A percentile compares a stretch with the other conserved stretches of the same genome.
Conservation (phyloP, 2,888 invertebrate genomes). For the Anoplius nigerrimus region DNA sequence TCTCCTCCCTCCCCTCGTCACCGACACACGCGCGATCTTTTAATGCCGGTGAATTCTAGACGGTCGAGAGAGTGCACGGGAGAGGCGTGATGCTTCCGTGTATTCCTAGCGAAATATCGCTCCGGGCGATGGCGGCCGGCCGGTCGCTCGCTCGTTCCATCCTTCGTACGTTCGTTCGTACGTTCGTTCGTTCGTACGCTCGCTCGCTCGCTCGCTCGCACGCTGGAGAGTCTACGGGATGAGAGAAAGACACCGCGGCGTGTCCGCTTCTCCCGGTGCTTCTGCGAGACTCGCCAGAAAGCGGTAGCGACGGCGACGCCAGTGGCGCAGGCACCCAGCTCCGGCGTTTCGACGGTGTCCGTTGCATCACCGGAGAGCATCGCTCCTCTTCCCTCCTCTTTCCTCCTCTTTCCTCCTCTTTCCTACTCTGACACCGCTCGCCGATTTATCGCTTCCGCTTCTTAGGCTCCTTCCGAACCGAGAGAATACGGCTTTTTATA, state of each 20-base stretch:
- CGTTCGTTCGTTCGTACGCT: conserved; percentile 6
- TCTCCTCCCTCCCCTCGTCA: not conserved
- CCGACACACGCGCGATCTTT: not conserved
- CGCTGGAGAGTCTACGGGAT: not conserved
- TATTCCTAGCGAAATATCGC: conserved; percentile 40
- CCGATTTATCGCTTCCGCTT: no score
- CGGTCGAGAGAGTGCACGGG: conserved; percentile 10
- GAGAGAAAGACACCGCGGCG: conserved; percentile 4
- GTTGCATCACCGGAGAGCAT: not conserved
- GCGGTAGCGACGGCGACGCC: conserved; percentile 15
- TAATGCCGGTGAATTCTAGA: conserved; percentile 3
- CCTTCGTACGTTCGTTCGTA: no score
- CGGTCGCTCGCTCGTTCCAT: no score
- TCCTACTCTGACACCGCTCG: no score
- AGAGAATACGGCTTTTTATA: no score
- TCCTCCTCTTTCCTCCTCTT: no score
- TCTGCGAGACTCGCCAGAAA: conserved; percentile 16
- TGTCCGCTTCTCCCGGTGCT: conserved; percentile 1
- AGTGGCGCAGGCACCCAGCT: conserved; percentile 7
- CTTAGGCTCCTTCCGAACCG: no score
- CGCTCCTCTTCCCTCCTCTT: no score
- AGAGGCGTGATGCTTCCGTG: conserved; percentile 45
- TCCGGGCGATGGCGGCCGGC: conserved; percentile 36
- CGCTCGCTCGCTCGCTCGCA: no score
- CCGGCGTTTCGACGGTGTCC: conserved; percentile 13